phyloP scores from a whole-genome alignment of 1,140 invertebrate species.

The Drosophila kikkawai region DNA sequence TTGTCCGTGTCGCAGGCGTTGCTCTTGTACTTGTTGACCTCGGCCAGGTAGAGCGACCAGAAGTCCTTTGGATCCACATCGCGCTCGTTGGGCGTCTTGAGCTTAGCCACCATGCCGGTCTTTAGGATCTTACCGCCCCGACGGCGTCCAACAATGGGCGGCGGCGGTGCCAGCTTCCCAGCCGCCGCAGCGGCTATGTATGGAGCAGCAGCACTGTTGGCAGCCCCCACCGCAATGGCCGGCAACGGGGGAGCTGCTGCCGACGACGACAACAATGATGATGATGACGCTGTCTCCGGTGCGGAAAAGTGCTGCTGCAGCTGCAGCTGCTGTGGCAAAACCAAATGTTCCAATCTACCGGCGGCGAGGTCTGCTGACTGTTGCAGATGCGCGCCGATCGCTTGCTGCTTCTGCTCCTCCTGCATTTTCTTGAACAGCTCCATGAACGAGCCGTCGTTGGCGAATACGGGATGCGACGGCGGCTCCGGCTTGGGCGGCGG shows the following conservation, averaged over 20 bases:
- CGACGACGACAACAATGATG: neutral
- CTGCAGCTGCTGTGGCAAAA: slow-evolving; percentile 20
- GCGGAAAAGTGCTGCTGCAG: slow-evolving; percentile 34
- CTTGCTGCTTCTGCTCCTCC: slow-evolving; percentile 87
- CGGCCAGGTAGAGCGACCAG: slow-evolving; percentile 96
- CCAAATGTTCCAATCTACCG: slow-evolving; percentile 2
- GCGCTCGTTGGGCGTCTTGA: slow-evolving; percentile 88
- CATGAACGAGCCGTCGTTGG: slow-evolving; percentile 95
- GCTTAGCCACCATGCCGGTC: slow-evolving; percentile 95
- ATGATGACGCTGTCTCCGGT: neutral
- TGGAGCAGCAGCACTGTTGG: slow-evolving; percentile 65
- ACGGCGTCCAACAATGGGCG: slow-evolving; percentile 90
- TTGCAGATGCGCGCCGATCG: slow-evolving; percentile 45
- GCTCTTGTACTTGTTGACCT: slow-evolving; percentile 96
- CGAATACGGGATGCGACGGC: slow-evolving; percentile 87
- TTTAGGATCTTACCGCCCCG: slow-evolving; percentile 94
- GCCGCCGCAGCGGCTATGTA: slow-evolving; percentile 85
- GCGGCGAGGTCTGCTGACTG: neutral
- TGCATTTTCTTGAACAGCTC: slow-evolving; percentile 96
- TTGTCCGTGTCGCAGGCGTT: slow-evolving; percentile 96
- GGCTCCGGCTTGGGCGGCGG: slow-evolving; percentile 81
- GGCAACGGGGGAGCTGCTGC: slow-evolving; percentile 39
- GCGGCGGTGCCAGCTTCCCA: slow-evolving; percentile 67
- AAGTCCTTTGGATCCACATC: slow-evolving; percentile 92
- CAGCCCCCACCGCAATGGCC: slow-evolving; percentile 81